Evolutionary conservation across 2,888 invertebrate species (phyloP), one percentile per base, ranked within the genome.

Genomic region (Bembecia ichneumoniformis): DNA sequence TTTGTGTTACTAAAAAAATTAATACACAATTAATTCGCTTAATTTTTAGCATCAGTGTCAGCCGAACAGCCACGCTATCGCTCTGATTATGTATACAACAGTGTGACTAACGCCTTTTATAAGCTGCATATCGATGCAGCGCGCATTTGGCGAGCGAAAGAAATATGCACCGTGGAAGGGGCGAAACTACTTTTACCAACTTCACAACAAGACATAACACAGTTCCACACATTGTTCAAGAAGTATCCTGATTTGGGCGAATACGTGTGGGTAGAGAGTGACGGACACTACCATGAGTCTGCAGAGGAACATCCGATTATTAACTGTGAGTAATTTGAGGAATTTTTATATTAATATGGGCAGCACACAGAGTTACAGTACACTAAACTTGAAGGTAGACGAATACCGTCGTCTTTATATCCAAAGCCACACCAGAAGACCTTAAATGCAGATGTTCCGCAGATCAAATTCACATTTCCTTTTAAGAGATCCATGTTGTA

Each of bases 161-260:
- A 1, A 0, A 35, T 60, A 0, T 81, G 81, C 50, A 17, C 44
- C 0, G n/a, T 51, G 0, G 79, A 81, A 53, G 78, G 79, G 0
- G 71, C 72, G 0, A 17, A 54, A 3, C 58, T 77, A 3, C 68
- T 81, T 74, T n/a, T 53, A 0, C 62, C 68, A 0, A n/a, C 44
- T 1, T 54, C 64, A 0, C 51, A 62, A 0, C 40, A 59, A 1
- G 80, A 82, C 46, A 46, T 79, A 1, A 43, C 51, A 0, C 74
- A 77, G 50, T 52, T 66, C 0, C 80, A 81, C 35, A 58, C 54
- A 16, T 71, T 80, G 77, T 55, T 77, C 20, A 82, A 82, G 54
- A 51, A 52, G 49, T 80, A 58, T 47, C 79, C 80, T 0, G 80
- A 82, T 47, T 53, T 82, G 3, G 71, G 67, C 0, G 51, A 67